Conservation (phyloP, 2,113 vertebrate species). For the Nothocercus julius region DNA sequence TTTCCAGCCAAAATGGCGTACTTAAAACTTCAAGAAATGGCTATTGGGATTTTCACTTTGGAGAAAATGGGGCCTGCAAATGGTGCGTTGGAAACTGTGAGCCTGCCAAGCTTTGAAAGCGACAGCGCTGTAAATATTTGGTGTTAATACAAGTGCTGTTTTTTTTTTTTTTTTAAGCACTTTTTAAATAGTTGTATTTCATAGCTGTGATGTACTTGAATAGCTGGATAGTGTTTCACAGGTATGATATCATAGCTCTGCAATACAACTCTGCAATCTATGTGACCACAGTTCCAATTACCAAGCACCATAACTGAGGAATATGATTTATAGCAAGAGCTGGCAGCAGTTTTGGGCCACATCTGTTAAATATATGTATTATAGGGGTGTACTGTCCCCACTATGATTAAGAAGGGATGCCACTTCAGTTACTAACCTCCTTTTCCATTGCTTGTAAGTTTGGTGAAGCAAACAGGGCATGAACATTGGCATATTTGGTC, state of each 20-base stretch:
- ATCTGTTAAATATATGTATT: not conserved
- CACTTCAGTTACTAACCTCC: not conserved
- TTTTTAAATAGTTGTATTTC: not conserved
- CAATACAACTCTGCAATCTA: fast-evolving
- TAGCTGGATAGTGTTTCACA: not conserved
- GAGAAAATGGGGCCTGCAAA: not conserved
- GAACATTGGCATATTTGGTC: not conserved
- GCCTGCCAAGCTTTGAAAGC: not conserved
- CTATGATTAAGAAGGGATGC: not conserved
- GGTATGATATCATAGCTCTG: not conserved
- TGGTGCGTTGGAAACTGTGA: not conserved
- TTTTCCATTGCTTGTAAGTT: not conserved
- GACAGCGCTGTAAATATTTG: not conserved
- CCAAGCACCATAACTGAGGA: not conserved
- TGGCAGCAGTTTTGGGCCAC: not conserved
- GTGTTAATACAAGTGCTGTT: not conserved
- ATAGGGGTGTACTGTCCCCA: not conserved
- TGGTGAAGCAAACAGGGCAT: not conserved
- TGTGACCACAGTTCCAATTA: not conserved
- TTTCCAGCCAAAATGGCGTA: not conserved
- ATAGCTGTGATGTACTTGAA: not conserved
- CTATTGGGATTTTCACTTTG: not conserved
- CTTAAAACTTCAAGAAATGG: not conserved
- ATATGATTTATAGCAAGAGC: not conserved
- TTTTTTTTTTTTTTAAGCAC: not conserved